A percentile compares a stretch with the other conserved stretches of the same genome.
phyloP scores from a whole-genome alignment of 1,140 invertebrate genomes.

The Panagrolaimus sp. region DNA sequence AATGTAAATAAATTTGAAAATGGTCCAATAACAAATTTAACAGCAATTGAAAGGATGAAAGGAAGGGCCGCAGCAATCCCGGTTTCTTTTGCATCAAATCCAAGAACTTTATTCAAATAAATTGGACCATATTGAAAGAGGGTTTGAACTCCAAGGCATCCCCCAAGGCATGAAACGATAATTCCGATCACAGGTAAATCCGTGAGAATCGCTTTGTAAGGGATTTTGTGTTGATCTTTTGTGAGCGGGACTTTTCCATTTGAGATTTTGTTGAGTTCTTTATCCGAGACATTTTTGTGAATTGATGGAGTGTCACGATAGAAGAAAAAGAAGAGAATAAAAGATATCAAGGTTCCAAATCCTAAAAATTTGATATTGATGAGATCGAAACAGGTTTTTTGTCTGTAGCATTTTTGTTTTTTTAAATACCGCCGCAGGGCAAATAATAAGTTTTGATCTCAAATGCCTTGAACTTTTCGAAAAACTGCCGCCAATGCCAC shows the following conservation, averaged over 20 bases:
- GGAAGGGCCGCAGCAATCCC: not conserved
- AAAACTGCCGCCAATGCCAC: too few relatives aligned
- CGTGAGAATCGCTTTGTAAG: not conserved
- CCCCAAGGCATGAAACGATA: not conserved
- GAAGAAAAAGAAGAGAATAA: not conserved
- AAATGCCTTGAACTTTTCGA: too few relatives aligned
- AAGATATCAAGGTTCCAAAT: not conserved
- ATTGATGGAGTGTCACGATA: not conserved
- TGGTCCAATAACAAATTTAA: slow-evolving; percentile 4
- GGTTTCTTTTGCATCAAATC: slow-evolving; percentile 5
- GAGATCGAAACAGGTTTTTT: too few relatives aligned
- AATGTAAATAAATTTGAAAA: not conserved
- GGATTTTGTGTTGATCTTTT: not conserved
- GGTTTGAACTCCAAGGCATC: not conserved
- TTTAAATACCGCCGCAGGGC: too few relatives aligned
- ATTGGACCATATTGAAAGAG: slow-evolving; percentile 10
- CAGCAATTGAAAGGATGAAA: not conserved
- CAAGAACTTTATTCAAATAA: slow-evolving; percentile 10
- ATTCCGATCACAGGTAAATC: slow-evolving; percentile 8
- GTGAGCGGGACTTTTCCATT: not conserved
- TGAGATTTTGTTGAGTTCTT: not conserved
- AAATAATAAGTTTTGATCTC: too few relatives aligned
- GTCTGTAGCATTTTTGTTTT: too few relatives aligned
- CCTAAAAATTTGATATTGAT: not conserved
- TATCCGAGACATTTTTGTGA: slow-evolving; percentile 2